phyloP scores from a whole-genome alignment of 1,140 invertebrate genomes.

The Euschistus heros region DNA sequence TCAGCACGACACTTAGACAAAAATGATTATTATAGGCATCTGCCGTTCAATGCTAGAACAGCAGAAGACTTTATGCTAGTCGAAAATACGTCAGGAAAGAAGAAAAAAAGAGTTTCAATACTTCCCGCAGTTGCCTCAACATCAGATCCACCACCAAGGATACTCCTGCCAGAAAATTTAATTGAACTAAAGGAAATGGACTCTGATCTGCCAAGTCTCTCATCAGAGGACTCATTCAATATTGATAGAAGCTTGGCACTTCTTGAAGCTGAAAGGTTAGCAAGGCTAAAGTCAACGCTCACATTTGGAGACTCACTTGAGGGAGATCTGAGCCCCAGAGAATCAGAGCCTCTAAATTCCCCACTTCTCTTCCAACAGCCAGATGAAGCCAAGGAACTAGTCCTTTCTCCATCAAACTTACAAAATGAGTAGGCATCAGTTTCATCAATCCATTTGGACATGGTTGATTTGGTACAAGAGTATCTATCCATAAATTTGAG shows the following conservation, averaged over 20 bases:
- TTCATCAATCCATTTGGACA: constrained; percentile 13
- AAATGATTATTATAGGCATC: constrained; percentile 31
- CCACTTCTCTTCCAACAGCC: constrained; percentile 19
- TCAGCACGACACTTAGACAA: constrained; percentile 27
- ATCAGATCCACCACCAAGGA: constrained; percentile 19
- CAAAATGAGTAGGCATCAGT: constrained; percentile 19
- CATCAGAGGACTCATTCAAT: constrained; percentile 28
- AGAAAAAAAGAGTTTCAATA: constrained; percentile 29
- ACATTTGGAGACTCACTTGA: constrained; percentile 30
- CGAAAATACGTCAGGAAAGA: constrained; percentile 16
- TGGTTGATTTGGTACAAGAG: too few species aligned
- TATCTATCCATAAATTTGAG: too few species aligned
- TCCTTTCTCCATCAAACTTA: constrained; percentile 28
- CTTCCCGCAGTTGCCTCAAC: constrained; percentile 23
- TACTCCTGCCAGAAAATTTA: constrained; percentile 26
- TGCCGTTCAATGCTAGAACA: constrained; percentile 29
- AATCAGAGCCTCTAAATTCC: constrained; percentile 24
- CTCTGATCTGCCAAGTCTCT: constrained; percentile 26
- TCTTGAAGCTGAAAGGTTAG: constrained; percentile 24
- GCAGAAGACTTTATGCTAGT: constrained; percentile 28
- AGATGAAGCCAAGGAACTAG: constrained; percentile 24
- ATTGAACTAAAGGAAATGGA: constrained; percentile 25
- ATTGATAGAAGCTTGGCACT: constrained; percentile 23
- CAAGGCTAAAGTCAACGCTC: constrained; percentile 30
- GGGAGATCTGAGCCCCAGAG: constrained; percentile 22